Conservation (phyloP, 2,113 vertebrate genomes). For the Arizona elegans region DNA sequence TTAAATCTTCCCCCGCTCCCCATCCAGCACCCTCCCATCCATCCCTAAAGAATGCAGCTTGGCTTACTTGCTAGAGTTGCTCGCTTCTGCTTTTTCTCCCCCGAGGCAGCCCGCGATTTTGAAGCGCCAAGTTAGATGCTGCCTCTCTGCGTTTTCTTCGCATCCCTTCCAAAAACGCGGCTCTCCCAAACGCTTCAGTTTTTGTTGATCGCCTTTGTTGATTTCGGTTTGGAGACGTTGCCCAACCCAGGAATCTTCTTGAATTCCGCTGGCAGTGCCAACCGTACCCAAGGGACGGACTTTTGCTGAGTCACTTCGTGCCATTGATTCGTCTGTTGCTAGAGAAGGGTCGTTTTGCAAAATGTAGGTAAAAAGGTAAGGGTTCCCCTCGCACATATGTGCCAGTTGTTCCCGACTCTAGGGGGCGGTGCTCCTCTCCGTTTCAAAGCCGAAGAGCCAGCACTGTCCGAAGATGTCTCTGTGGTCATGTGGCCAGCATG, state of each 20-base stretch:
- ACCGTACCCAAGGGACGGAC: not conserved
- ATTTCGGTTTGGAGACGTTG: not conserved
- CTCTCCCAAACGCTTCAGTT: fast-evolving
- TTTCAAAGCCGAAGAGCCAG: too few relatives aligned
- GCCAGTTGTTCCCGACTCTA: too few relatives aligned
- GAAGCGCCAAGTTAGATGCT: not conserved
- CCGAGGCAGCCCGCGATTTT: not conserved
- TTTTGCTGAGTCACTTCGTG: not conserved
- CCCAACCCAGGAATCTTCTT: not conserved
- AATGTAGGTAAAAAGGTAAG: too few relatives aligned
- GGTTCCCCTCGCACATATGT: too few relatives aligned
- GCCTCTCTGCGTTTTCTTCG: not conserved
- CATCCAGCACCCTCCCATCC: not conserved
- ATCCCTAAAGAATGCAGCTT: not conserved
- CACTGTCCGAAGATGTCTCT: too few relatives aligned
- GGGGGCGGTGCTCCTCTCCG: too few relatives aligned
- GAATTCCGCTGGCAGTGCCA: not conserved
- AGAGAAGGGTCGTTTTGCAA: not conserved
- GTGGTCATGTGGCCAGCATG: too few relatives aligned
- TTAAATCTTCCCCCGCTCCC: too few relatives aligned
- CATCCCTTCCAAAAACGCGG: not conserved
- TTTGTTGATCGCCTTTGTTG: not conserved
- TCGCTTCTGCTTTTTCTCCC: not conserved
- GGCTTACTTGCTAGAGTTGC: not conserved
- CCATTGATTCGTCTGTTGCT: not conserved